phyloP scores from a whole-genome alignment of 2,888 invertebrate species.

The Phorcus lineatus region DNA sequence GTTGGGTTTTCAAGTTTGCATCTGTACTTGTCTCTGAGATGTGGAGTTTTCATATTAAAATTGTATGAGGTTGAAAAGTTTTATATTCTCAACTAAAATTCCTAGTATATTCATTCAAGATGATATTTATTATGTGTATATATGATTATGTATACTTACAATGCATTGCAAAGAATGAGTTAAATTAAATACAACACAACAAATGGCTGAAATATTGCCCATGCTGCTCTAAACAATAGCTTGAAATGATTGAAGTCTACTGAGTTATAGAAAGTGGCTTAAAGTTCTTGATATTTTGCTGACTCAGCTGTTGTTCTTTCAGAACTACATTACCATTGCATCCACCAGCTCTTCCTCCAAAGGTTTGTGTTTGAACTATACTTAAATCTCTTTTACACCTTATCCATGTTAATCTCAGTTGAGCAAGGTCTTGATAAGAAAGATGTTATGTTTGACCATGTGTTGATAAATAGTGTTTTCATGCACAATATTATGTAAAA shows the following conservation, averaged over 20 bases:
- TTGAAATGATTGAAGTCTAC: neutral
- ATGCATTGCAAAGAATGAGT: no score
- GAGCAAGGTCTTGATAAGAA: no score
- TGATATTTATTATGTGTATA: no score
- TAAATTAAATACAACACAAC: no score
- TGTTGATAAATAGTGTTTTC: no score
- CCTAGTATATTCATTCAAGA: neutral
- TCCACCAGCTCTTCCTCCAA: slow-evolving; percentile 66
- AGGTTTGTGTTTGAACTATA: slow-evolving; percentile 52
- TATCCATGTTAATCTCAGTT: no score
- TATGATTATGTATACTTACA: neutral
- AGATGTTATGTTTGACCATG: no score
- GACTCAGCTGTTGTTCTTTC: slow-evolving; percentile 39
- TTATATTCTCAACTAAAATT: neutral
- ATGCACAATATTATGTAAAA: no score
- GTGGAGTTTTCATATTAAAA: neutral
- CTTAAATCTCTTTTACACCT: neutral
- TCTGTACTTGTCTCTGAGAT: neutral
- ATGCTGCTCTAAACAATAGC: no score
- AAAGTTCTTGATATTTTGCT: neutral
- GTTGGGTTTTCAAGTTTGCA: no score
- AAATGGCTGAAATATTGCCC: no score
- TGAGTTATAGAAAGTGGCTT: neutral
- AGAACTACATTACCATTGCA: slow-evolving; percentile 63
- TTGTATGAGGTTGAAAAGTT: neutral